A percentile compares a stretch with the other conserved stretches of the same genome.
phyloP scores from a whole-genome alignment of 2,797 vertebrate species.

The Caiman crocodilus region DNA sequence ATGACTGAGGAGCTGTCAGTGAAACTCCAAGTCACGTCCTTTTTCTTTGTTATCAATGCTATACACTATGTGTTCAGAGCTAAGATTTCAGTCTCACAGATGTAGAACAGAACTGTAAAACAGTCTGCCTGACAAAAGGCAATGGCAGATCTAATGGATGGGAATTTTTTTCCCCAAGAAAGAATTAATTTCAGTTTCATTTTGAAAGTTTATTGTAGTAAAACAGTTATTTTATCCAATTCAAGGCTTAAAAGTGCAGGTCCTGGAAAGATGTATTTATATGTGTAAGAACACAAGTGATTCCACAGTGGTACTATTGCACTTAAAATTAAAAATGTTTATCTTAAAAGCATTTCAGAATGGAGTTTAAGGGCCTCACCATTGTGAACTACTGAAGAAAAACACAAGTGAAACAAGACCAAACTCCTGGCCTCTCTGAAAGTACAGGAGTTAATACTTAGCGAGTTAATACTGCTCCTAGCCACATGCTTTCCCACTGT shows the following conservation, averaged over 20 bases:
- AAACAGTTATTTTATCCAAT: background rate
- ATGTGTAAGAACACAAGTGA: background rate
- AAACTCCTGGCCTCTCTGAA: background rate
- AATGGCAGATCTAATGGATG: background rate
- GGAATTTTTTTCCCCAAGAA: background rate
- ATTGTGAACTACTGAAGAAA: background rate
- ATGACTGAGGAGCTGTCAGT: background rate
- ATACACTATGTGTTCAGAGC: background rate
- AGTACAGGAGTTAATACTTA: background rate
- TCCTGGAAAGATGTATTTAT: background rate
- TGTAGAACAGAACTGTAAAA: background rate
- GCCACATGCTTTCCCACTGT: background rate
- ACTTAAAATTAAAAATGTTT: background rate
- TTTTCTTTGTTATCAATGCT: background rate
- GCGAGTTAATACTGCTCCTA: background rate
- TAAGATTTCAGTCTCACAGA: background rate
- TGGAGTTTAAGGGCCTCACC: background rate
- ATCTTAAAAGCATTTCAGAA: background rate
- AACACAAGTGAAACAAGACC: background rate
- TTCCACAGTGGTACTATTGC: background rate
- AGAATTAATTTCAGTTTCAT: slow-evolving; percentile 24
- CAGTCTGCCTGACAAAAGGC: background rate
- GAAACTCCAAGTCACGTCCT: background rate
- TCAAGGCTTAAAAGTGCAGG: background rate
- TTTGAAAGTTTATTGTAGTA: background rate